A percentile compares a stretch with the other conserved stretches of the same genome.
phyloP scores from a whole-genome alignment of 2,113 vertebrate genomes.

The Lepus timidus region DNA sequence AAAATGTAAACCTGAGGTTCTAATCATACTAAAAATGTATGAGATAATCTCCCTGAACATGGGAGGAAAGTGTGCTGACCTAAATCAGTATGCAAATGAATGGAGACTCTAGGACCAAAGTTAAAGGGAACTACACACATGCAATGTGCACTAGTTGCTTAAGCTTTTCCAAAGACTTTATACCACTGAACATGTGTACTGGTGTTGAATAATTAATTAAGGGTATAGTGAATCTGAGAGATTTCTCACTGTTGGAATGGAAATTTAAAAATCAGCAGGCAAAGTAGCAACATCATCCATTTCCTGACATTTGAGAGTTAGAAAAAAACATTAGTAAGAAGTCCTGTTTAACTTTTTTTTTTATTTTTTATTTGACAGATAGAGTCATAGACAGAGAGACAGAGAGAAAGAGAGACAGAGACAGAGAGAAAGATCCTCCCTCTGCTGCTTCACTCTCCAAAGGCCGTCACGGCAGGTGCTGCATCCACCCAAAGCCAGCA shows the following conservation, averaged over 20 bases:
- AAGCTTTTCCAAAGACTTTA: background rate
- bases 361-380: too few species aligned
- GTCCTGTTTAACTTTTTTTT: too few species aligned
- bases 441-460: too few species aligned
- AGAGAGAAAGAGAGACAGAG: too few species aligned
- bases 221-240: background rate
- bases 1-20: background rate
- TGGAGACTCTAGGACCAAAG: background rate
- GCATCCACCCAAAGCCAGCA: too few species aligned
- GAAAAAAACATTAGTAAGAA: background rate
- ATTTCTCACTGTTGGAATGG: background rate
- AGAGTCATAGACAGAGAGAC: too few species aligned
- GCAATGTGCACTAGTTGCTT: too few species aligned
- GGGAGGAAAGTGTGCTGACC: background rate
- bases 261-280: background rate
- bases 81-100: background rate
- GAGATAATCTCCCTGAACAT: background rate
- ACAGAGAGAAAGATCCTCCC: too few species aligned
- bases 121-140: background rate
- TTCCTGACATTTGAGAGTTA: background rate
- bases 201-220: background rate
- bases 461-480: too few species aligned
- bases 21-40: background rate
- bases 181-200: background rate
- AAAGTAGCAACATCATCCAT: background rate